Percentiles rank a stretch among this genome's conserved stretches.
Conservation (phyloP, 1,140 invertebrate genomes). For the Ceratina calcarata region DNA sequence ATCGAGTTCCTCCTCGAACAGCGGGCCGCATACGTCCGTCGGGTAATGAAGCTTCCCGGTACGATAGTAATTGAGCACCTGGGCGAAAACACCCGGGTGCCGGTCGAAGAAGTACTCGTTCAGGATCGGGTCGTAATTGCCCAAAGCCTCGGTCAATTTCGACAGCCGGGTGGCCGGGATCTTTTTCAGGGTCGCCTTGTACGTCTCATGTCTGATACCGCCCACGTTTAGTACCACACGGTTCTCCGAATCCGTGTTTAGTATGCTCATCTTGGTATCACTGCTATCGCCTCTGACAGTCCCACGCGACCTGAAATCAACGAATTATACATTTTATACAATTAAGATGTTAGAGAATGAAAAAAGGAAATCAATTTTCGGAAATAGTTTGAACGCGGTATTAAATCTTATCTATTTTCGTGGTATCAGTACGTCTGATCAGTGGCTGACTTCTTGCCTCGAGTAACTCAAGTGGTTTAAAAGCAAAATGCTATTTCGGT, state of each 20-base stretch:
- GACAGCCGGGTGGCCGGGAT: conserved; percentile 96
- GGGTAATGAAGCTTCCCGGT: conserved; percentile 99
- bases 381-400: too few species aligned
- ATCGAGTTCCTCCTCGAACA: conserved; percentile 98
- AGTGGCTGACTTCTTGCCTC: too few species aligned
- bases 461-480: too few species aligned
- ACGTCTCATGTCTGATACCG: conserved; percentile 98
- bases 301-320: conserved; percentile 70
- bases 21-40: conserved; percentile 97
- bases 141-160: conserved; percentile 92
- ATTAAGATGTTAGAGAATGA: too few species aligned
- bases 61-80: conserved; percentile 95
- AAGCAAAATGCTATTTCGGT: too few species aligned
- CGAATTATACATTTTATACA: neutral
- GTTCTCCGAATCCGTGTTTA: conserved; percentile 82
- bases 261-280: conserved; percentile 77
- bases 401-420: too few species aligned
- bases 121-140: conserved; percentile 97
- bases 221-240: conserved; percentile 99
- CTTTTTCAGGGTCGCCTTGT: conserved; percentile 95
- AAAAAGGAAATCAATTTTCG: too few species aligned
- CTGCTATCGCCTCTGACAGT: conserved; percentile 77
- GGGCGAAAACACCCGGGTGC: conserved; percentile 98
- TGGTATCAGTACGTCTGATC: too few species aligned
- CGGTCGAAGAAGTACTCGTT: conserved; percentile 99